Conservation (phyloP, 2,888 invertebrate species). For the Subacronicta megacephala region DNA sequence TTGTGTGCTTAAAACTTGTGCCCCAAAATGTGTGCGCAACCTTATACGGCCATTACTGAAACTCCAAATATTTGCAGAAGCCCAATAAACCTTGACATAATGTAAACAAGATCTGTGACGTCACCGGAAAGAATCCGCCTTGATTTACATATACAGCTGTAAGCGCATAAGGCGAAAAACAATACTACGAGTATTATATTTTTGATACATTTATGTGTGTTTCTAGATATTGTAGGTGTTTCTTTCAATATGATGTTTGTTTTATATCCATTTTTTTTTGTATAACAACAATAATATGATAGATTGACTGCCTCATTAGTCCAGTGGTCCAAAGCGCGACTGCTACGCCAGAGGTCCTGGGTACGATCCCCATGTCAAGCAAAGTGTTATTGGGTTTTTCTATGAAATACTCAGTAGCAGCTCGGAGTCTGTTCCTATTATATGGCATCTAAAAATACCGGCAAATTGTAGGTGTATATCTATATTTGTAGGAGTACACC, state of each 20-base stretch:
- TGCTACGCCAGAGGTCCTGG: too few relatives aligned
- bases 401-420: too few relatives aligned
- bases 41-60: slow-evolving; percentile 50
- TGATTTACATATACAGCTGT: slow-evolving; percentile 51
- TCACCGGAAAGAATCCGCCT: slow-evolving; percentile 38
- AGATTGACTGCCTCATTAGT: too few relatives aligned
- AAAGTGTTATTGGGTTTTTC: too few relatives aligned
- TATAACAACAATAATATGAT: too few relatives aligned
- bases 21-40: slow-evolving; percentile 4
- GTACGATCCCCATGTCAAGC: too few relatives aligned
- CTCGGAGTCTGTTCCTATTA: too few relatives aligned
- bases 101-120: slow-evolving; percentile 68
- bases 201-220: slow-evolving; percentile 9
- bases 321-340: too few relatives aligned
- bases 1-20: background rate
- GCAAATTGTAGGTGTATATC: too few relatives aligned
- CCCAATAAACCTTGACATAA: slow-evolving; percentile 72
- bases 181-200: slow-evolving; percentile 45
- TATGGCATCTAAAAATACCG: too few relatives aligned
- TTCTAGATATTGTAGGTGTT: slow-evolving; percentile 6
- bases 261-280: background rate
- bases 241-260: slow-evolving; percentile 2
- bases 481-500: too few relatives aligned
- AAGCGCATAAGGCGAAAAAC: slow-evolving; percentile 36
- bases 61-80: slow-evolving; percentile 69